Evolutionary conservation across 1,140 invertebrate genomes (phyloP).

Genomic region (Ctenoplectra terminalis): DNA sequence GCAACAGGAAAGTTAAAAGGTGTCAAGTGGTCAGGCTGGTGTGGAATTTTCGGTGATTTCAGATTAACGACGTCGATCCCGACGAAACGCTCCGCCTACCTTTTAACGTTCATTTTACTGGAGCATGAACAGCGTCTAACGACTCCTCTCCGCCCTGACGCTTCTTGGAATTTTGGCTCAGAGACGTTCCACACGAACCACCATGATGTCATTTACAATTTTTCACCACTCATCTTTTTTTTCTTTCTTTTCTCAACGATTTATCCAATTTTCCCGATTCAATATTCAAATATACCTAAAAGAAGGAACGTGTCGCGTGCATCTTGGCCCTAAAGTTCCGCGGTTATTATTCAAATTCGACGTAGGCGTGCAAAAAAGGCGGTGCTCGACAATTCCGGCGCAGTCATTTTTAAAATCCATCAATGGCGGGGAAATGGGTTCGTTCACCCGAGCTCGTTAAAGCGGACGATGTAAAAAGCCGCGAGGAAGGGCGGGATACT

Average conservation of each 20-base stretch:
- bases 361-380: background rate
- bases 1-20: background rate
- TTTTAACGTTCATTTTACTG: background rate
- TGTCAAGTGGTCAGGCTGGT: background rate
- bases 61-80: background rate
- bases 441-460: conserved; percentile 24
- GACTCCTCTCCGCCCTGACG: background rate
- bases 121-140: background rate
- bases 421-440: conserved; percentile 34
- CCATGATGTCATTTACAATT: no score
- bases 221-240: no score
- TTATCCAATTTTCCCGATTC: no score
- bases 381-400: background rate
- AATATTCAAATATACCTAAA: no score
- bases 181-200: no score
- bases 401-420: conserved; percentile 22
- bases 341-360: conserved; percentile 16
- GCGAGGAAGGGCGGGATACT: background rate
- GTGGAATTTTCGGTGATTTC: background rate
- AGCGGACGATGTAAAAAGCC: conserved; percentile 19
- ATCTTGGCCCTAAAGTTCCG: background rate
- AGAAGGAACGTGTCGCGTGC: background rate
- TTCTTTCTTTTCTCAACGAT: no score
- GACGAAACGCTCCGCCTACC: background rate
- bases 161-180: background rate